Evolutionary conservation across 1,140 invertebrate genomes (phyloP).

Genomic region (Heliconius melpomene): DNA sequence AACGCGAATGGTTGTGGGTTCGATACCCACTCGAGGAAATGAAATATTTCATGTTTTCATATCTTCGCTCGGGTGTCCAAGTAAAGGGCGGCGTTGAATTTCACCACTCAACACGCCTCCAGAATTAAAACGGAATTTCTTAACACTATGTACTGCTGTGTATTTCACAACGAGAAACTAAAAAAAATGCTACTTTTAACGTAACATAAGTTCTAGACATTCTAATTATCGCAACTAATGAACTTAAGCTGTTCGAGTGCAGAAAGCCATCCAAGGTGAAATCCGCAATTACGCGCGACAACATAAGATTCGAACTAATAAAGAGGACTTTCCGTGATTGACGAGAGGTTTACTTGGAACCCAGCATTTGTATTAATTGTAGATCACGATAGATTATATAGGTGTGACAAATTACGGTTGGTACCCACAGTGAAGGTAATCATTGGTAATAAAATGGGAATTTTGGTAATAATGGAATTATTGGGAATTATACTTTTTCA

Average conservation of each 20-base stretch:
- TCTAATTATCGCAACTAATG: constrained; percentile 2
- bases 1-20: no score
- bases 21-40: no score
- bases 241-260: constrained; percentile 30
- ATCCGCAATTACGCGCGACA: constrained; percentile 16
- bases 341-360: constrained; percentile 28
- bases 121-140: no score
- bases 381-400: constrained; percentile 2
- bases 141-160: no score
- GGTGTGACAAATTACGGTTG: neutral
- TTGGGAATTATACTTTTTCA: neutral
- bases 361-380: neutral
- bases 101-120: no score
- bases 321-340: constrained; percentile 42
- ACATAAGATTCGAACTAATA: constrained; percentile 34
- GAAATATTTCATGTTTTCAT: no score
- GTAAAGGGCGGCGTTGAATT: no score
- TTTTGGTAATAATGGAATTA: neutral
- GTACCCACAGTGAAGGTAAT: neutral
- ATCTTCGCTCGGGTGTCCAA: no score
- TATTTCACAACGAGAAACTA: no score
- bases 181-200: neutral
- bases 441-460: constrained; percentile 12
- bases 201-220: neutral
- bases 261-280: constrained; percentile 13